phyloP scores from a whole-genome alignment of 2,888 invertebrate species.

The Diaprepes abbreviatus region DNA sequence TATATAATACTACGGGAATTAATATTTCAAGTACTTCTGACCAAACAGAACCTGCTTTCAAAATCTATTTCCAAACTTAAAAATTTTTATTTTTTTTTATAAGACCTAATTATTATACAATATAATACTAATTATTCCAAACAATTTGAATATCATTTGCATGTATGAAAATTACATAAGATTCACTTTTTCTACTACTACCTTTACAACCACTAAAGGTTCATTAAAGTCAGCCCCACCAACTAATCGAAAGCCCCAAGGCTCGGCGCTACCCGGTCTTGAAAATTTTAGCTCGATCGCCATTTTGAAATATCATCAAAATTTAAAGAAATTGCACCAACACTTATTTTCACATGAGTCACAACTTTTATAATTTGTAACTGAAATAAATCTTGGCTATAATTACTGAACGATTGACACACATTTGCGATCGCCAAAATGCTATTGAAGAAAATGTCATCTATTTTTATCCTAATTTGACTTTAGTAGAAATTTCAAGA shows the following conservation, averaged over 20 bases:
- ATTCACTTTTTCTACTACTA: conserved; percentile 64
- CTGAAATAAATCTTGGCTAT: conserved; percentile 24
- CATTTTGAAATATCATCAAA: conserved; percentile 68
- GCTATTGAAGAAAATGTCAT: conserved; percentile 30
- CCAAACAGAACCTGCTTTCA: too few relatives aligned
- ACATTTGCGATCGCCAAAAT: conserved; percentile 22
- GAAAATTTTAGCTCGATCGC: conserved; percentile 77
- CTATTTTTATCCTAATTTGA: conserved; percentile 37
- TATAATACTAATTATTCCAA: too few relatives aligned
- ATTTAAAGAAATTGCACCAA: conserved; percentile 5
- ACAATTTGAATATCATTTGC: too few relatives aligned
- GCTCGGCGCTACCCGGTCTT: conserved; percentile 72
- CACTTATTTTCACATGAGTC: conserved; percentile 15
- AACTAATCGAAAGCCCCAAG: conserved; percentile 84
- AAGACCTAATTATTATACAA: too few relatives aligned
- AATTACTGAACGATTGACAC: conserved; percentile 33
- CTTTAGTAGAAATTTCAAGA: too few relatives aligned
- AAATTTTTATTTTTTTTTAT: too few relatives aligned
- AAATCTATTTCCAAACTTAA: too few relatives aligned
- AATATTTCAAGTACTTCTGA: too few relatives aligned
- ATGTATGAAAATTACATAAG: too few relatives aligned
- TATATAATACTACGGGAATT: too few relatives aligned
- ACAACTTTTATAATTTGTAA: conserved; percentile 7
- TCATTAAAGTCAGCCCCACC: conserved; percentile 82
- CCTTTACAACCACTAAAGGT: conserved; percentile 83